Evolutionary conservation across 53 echinoderm and acorn worm genomes (phyloP).

Genomic region (Echinometra lucunter): DNA sequence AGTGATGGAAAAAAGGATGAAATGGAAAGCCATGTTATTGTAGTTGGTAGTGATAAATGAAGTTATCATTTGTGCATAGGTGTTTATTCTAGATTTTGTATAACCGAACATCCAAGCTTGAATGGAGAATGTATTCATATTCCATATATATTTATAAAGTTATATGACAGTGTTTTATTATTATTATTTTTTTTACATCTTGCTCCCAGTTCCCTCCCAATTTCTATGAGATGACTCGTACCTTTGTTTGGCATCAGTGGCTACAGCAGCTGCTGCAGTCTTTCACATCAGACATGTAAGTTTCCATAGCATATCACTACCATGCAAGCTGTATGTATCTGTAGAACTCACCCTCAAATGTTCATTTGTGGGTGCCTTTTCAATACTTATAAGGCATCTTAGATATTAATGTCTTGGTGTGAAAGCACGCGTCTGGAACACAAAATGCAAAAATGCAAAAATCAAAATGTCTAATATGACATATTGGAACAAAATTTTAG

Average conservation of each 20-base stretch:
- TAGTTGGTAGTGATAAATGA: not conserved
- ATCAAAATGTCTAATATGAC: too few species aligned
- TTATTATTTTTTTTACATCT: too few species aligned
- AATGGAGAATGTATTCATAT: too few species aligned
- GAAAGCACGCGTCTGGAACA: too few species aligned
- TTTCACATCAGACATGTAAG: conserved; percentile 85
- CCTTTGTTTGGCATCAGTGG: conserved; percentile 92
- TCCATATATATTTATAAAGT: not conserved
- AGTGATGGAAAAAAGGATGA: not conserved
- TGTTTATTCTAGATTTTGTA: too few species aligned
- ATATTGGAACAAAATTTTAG: too few species aligned
- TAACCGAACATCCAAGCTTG: too few species aligned
- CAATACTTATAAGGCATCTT: too few species aligned
- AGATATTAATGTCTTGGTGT: too few species aligned
- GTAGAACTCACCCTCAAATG: not conserved
- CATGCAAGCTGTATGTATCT: not conserved
- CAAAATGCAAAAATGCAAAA: too few species aligned
- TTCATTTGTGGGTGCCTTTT: not conserved
- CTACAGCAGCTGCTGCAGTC: conserved; percentile 82
- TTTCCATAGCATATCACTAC: not conserved
- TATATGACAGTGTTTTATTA: not conserved
- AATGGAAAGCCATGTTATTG: not conserved
- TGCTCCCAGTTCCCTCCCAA: conserved; percentile 86
- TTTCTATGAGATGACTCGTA: conserved; percentile 95
- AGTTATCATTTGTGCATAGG: too few species aligned